Percentiles rank a stretch among this genome's conserved stretches.
phyloP scores from a whole-genome alignment of 2,113 vertebrate genomes.

The Motacilla alba region DNA sequence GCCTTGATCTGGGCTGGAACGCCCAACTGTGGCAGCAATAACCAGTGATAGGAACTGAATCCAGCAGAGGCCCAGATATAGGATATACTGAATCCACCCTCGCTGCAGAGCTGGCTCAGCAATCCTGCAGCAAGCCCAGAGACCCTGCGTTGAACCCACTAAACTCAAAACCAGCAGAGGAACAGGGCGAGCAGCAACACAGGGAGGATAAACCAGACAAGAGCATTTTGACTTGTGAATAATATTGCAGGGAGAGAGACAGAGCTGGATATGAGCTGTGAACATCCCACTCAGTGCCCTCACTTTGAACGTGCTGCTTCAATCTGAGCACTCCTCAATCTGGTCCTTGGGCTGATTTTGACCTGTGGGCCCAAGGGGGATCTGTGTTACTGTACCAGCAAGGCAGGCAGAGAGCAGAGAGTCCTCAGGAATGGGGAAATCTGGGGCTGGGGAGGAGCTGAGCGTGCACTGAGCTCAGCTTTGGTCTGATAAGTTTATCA shows the following conservation, averaged over 20 bases:
- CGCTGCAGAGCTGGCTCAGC: not conserved
- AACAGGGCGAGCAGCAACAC: not conserved
- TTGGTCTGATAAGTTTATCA: slow-evolving; percentile 89
- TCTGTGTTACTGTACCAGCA: not conserved
- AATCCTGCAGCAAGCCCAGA: not conserved
- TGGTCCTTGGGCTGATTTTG: not conserved
- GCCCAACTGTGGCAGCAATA: not conserved
- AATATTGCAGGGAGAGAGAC: not conserved
- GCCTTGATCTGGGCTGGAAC: not conserved
- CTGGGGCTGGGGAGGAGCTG: slow-evolving; percentile 74
- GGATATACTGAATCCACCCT: not conserved
- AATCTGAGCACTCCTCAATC: not conserved
- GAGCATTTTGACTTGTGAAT: not conserved
- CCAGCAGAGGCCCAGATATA: not conserved
- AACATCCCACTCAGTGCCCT: not conserved
- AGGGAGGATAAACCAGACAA: not conserved
- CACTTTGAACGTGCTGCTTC: not conserved
- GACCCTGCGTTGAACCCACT: not conserved
- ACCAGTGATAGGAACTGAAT: not conserved
- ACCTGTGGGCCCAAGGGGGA: not conserved
- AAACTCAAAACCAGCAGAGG: not conserved
- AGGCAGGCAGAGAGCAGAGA: not conserved
- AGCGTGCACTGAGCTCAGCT: slow-evolving; percentile 49
- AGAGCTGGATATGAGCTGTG: not conserved
- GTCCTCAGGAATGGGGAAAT: slow-evolving; percentile 74